Evolutionary conservation across 2,113 vertebrate genomes (phyloP), one percentile per base, ranked within the genome.

Genomic region (Notechis scutatus): DNA sequence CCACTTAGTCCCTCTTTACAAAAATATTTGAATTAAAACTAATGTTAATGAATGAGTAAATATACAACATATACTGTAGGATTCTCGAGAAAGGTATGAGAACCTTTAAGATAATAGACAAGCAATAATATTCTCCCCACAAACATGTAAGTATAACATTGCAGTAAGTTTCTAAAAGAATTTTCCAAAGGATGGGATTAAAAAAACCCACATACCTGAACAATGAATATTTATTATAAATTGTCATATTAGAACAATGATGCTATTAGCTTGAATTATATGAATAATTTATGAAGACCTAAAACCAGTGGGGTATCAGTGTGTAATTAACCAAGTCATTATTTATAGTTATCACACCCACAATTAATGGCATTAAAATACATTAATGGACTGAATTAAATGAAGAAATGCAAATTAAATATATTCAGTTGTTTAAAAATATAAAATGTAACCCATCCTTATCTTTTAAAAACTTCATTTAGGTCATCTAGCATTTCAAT

Each of bases 81-180:
- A 92, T 56, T 64, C 69, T 92, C 92, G 74, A 74, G n/a, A 69
- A 91, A 47, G 92, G 86, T 91, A 47, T 93, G 29, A 87, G 90
- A 94, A 96, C 86, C 14, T 52, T 85, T 94, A 93, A 89, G 91
- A 94, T 94, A 94, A 95, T 93, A 87, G 95, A 94, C 88, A 55
- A 54, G 94, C 95, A 89, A 8, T 23, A 34, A 1, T 90, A 81
- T 21, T 26, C 91, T 45, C 86, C 54, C 90, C 94, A 96, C 92
- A 92, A 61, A 93, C 56, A 91, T 50, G 23, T 86, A 90, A 89
- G 86, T 5, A 85, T 92, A 39, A 96, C 91, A 88, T 95, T 91
- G 52, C 24, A 24, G 10, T 87, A 90, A 1, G 20, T 92, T 94
- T 93, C 55, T 92, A 89, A 94, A 93, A 7, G n/a, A 74, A 52